These are phyloP conservation scores for Halichoerus grypus DNA, from an alignment of 2,113 vertebrate species.

Conservation along the genomic window DNA sequence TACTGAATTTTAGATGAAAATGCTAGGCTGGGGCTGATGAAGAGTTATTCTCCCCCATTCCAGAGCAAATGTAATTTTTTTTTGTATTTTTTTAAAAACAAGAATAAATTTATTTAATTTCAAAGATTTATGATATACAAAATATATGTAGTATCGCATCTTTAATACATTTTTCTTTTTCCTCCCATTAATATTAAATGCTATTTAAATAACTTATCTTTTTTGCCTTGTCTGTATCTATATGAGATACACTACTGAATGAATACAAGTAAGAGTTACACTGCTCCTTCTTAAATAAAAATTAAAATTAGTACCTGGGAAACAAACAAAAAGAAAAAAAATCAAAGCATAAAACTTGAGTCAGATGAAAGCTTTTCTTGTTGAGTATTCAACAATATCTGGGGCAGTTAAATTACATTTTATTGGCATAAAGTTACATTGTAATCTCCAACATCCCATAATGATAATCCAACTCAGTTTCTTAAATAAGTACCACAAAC, in stretches of 20 bases:
- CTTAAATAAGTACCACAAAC: slow-evolving; percentile 93
- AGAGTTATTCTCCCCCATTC: background rate
- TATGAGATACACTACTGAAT: slow-evolving; percentile 98
- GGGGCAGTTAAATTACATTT: slow-evolving; percentile 91
- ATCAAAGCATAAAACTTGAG: slow-evolving; percentile 90
- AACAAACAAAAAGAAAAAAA: slow-evolving; percentile 91
- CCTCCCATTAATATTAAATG: slow-evolving; percentile 94
- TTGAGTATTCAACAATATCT: slow-evolving; percentile 90
- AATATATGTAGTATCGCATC: slow-evolving; percentile 95
- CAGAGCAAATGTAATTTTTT: background rate
- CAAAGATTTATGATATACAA: slow-evolving; percentile 98
- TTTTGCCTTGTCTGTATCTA: slow-evolving; percentile 97
- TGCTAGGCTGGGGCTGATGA: background rate
- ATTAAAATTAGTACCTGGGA: slow-evolving; percentile 95
- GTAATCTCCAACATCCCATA: slow-evolving; percentile 95
- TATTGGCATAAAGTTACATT: slow-evolving; percentile 96
- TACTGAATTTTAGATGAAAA: background rate
- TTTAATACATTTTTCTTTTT: slow-evolving; percentile 91
- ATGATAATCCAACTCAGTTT: slow-evolving; percentile 91
- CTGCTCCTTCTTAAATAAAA: slow-evolving; percentile 89
- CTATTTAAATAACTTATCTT: slow-evolving; percentile 93
- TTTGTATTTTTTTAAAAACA: slow-evolving; percentile 78
- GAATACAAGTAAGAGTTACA: slow-evolving; percentile 90
- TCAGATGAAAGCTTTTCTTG: slow-evolving; percentile 89
- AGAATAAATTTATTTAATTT: slow-evolving; percentile 93